Conservation (phyloP, 2,113 vertebrate genomes). For the Haemorhous mexicanus region DNA sequence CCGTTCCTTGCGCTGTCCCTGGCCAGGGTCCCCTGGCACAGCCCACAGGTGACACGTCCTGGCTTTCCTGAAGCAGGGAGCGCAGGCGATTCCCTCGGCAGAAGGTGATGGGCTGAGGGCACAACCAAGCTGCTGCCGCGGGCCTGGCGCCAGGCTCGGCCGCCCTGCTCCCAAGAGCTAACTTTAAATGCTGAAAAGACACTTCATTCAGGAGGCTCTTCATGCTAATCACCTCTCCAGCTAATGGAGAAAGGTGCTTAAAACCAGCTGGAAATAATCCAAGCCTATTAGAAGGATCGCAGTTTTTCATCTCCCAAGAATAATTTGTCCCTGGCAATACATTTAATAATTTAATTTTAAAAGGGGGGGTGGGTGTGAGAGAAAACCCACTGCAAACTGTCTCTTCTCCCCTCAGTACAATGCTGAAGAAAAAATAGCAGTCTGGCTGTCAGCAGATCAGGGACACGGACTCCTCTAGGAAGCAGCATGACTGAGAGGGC, state of each 20-base stretch:
- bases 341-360: constrained; percentile 21
- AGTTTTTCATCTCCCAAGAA: background rate
- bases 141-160: background rate
- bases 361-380: accelerated
- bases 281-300: background rate
- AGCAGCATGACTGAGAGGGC: constrained; percentile 33
- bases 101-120: accelerated
- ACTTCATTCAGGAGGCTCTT: background rate
- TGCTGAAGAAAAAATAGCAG: constrained; percentile 15
- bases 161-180: background rate
- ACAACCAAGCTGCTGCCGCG: accelerated
- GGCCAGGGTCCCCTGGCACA: background rate
- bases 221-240: background rate
- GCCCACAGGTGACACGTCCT: accelerated
- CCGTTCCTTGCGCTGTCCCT: accelerated
- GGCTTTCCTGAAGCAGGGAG: background rate
- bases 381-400: background rate
- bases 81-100: accelerated
- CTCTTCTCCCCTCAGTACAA: background rate
- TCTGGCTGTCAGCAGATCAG: constrained; percentile 19
- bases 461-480: constrained; percentile 14
- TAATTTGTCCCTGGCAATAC: background rate
- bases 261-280: constrained; percentile 18
- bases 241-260: constrained; percentile 37
- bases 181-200: background rate